A percentile compares a stretch with the other conserved stretches of the same genome.
These are phyloP conservation scores for Octopus sinensis DNA, from an alignment of 1,140 invertebrate genomes.

Conservation along the genomic window DNA sequence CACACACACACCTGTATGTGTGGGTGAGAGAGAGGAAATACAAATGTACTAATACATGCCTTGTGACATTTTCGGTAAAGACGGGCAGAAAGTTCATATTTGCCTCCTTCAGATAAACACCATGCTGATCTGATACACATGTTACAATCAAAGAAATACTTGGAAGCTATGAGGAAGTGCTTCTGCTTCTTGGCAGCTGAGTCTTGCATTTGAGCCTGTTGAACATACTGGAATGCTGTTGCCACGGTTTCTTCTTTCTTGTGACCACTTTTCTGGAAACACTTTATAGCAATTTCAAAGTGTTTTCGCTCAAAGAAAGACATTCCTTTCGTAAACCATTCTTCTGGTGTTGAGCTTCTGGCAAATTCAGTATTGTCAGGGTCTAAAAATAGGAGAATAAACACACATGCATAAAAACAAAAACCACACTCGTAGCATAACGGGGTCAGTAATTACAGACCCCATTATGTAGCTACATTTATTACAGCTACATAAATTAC, in stretches of 20 bases:
- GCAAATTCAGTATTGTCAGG: slow-evolving; percentile 31
- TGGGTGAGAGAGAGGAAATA: too few species aligned
- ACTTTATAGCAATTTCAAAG: slow-evolving; percentile 49
- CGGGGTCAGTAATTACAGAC: too few species aligned
- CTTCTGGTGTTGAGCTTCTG: slow-evolving; percentile 38
- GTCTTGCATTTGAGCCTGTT: slow-evolving; percentile 36
- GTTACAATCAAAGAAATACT: slow-evolving; percentile 41
- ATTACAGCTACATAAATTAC: too few species aligned
- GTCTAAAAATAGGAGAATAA: too few species aligned
- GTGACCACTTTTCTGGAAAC: slow-evolving; percentile 36
- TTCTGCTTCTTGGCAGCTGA: slow-evolving; percentile 39
- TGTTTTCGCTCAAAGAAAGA: slow-evolving; percentile 44
- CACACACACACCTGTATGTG: too few species aligned
- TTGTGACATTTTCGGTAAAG: too few species aligned
- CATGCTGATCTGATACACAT: slow-evolving; percentile 34
- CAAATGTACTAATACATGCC: too few species aligned
- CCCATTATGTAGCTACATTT: too few species aligned
- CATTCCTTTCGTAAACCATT: slow-evolving; percentile 46
- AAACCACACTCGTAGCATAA: too few species aligned
- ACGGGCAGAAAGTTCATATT: too few species aligned
- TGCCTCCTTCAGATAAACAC: slow-evolving; percentile 27
- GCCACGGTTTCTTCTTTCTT: slow-evolving; percentile 37
- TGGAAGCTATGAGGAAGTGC: slow-evolving; percentile 40
- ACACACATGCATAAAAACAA: too few species aligned
- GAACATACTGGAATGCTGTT: slow-evolving; percentile 41